Conservation (phyloP, 2,888 invertebrate genomes). For the Drosophila setosimentum region DNA sequence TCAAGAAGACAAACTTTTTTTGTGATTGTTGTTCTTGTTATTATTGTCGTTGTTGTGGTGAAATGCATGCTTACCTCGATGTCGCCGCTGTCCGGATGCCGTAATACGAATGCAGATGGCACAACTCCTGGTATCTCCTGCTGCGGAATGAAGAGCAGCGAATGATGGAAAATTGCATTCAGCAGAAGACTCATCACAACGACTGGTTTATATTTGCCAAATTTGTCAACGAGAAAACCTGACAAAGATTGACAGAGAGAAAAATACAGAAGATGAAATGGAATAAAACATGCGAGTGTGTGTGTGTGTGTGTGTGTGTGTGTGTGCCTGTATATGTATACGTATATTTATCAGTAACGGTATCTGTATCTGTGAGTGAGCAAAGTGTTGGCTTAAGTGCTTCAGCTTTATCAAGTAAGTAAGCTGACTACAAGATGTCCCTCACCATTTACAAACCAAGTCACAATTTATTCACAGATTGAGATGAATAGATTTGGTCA, state of each 20-base stretch:
- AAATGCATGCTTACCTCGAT: slow-evolving; percentile 87
- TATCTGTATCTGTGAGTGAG: slow-evolving; percentile 18
- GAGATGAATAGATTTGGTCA: slow-evolving; percentile 24
- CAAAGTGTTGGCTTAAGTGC: slow-evolving; percentile 45
- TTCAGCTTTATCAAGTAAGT: slow-evolving; percentile 51
- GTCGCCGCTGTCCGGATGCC: slow-evolving; percentile 89
- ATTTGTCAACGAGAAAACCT: slow-evolving; percentile 94
- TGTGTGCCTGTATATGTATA: neutral
- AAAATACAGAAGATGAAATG: slow-evolving; percentile 20
- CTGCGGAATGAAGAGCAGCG: slow-evolving; percentile 91
- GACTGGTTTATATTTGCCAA: slow-evolving; percentile 93
- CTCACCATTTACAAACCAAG: slow-evolving; percentile 41
- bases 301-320: neutral
- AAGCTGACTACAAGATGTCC: slow-evolving; percentile 34
- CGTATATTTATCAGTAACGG: slow-evolving; percentile 1
- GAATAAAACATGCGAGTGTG: slow-evolving; percentile 14
- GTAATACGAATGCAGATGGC: slow-evolving; percentile 91
- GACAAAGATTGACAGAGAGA: slow-evolving; percentile 71
- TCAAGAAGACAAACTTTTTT: slow-evolving; percentile 19
- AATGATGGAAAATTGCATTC: slow-evolving; percentile 92
- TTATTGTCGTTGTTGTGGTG: neutral
- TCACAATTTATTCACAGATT: slow-evolving; percentile 37
- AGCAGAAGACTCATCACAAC: slow-evolving; percentile 91
- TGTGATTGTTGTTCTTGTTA: neutral
- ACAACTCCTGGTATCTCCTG: slow-evolving; percentile 91